Conservation (phyloP, 2,797 vertebrate species). For the Tragelaphus eurycerus region DNA sequence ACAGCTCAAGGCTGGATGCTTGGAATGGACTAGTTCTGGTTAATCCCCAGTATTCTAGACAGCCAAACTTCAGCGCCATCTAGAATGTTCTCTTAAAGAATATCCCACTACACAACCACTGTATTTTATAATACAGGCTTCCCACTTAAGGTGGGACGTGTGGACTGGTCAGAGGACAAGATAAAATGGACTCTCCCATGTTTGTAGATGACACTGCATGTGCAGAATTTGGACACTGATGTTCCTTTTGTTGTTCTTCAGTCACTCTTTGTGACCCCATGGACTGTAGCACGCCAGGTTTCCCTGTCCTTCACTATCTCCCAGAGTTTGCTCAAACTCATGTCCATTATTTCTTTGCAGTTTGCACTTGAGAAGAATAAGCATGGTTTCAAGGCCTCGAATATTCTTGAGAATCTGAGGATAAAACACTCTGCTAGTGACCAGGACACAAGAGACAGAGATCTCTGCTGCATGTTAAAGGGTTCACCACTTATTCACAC, state of each 20-base stretch:
- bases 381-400: neutral
- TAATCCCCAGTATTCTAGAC: neutral
- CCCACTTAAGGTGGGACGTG: neutral
- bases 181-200: neutral
- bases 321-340: neutral
- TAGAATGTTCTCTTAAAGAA: neutral
- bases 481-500: neutral
- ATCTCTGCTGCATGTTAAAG: neutral
- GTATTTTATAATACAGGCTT: neutral
- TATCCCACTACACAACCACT: neutral
- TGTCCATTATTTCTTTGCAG: neutral
- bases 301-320: neutral
- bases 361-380: neutral
- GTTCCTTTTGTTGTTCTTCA: neutral
- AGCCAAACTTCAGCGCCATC: neutral
- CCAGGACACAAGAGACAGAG: neutral
- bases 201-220: neutral
- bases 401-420: neutral
- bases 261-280: neutral
- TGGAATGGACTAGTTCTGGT: neutral
- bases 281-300: neutral
- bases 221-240: neutral
- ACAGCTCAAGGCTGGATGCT: neutral
- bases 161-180: neutral
- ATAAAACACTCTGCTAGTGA: neutral